These are phyloP conservation scores for Caenorhabditis doughertyi DNA, from an alignment of 2,888 invertebrate genomes.

Conservation along the genomic window DNA sequence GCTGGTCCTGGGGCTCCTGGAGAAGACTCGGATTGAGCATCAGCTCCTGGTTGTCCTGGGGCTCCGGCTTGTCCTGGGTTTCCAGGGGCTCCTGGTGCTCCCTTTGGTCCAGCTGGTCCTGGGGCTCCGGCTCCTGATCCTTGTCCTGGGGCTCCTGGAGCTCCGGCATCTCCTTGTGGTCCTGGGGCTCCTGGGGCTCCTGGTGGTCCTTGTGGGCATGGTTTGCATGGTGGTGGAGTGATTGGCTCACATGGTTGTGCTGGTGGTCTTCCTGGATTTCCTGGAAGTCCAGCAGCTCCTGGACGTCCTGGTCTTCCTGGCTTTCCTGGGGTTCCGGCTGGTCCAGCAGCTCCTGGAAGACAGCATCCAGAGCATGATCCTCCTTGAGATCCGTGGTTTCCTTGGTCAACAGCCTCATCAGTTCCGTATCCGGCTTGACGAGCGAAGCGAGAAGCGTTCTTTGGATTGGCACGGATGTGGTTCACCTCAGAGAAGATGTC, in stretches of 20 bases:
- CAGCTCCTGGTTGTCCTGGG: conserved; percentile 67
- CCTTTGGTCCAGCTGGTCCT: conserved; percentile 71
- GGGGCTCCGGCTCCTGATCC: conserved; percentile 65
- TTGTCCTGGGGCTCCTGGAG: conserved; percentile 72
- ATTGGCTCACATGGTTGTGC: conserved; percentile 67
- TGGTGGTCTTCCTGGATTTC: conserved; percentile 69
- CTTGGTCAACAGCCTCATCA: conserved; percentile 54
- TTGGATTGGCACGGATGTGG: conserved; percentile 68
- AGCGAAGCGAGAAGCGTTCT: conserved; percentile 70
- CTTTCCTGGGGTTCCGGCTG: conserved; percentile 74
- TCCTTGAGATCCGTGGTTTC: conserved; percentile 55
- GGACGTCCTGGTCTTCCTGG: conserved; percentile 68
- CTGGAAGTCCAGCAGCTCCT: conserved; percentile 73
- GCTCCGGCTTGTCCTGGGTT: conserved; percentile 68
- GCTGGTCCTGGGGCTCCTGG: conserved; percentile 71
- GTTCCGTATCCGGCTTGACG: conserved; percentile 74
- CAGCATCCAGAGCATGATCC: conserved; percentile 74
- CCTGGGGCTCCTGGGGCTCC: conserved; percentile 75
- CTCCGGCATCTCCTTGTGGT: conserved; percentile 70
- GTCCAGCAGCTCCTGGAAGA: conserved; percentile 75
- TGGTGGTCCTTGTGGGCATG: conserved; percentile 72
- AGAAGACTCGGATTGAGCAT: conserved; percentile 40
- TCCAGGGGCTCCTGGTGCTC: conserved; percentile 74
- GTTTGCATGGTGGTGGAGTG: conserved; percentile 71
- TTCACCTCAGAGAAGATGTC: conserved; percentile 77